These are phyloP conservation scores for Atrichornis clamosus DNA, from an alignment of 2,113 vertebrate species.

Conservation along the genomic window DNA sequence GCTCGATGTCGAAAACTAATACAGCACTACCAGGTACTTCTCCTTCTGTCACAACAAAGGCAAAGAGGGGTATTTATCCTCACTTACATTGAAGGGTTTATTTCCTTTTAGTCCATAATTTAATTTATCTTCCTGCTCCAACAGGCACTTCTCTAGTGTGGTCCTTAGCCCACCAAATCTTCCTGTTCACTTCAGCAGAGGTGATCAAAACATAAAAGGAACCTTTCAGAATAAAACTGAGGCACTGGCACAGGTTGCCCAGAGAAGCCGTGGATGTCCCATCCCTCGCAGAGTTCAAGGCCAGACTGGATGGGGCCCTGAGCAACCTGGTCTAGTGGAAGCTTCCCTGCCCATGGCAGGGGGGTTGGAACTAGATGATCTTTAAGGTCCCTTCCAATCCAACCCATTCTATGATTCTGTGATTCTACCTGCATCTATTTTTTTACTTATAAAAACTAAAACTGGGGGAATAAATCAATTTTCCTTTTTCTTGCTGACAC, in stretches of 20 bases:
- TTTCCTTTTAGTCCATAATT: not conserved
- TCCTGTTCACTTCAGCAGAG: not conserved
- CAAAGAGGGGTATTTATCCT: not conserved
- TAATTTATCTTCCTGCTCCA: not conserved
- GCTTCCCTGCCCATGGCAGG: not conserved
- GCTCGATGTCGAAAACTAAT: conserved; percentile 88
- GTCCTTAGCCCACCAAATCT: not conserved
- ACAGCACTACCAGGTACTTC: conserved; percentile 96
- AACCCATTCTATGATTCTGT: not conserved
- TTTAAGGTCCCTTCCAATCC: not conserved
- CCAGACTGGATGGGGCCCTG: not conserved
- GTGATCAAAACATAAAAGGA: not conserved
- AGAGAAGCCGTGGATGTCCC: not conserved
- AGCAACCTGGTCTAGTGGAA: not conserved
- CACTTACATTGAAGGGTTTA: not conserved
- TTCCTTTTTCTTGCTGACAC: accelerated
- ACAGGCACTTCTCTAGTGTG: not conserved
- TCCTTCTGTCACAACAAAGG: conserved; percentile 72
- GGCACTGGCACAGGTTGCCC: not conserved
- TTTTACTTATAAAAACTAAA: not conserved
- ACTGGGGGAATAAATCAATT: not conserved
- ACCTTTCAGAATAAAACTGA: not conserved
- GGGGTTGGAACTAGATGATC: not conserved
- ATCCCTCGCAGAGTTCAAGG: not conserved
- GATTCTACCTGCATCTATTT: not conserved